Evolutionary conservation across 2,797 vertebrate genomes (phyloP).

Genomic region (Cetoscarus ocellatus): DNA sequence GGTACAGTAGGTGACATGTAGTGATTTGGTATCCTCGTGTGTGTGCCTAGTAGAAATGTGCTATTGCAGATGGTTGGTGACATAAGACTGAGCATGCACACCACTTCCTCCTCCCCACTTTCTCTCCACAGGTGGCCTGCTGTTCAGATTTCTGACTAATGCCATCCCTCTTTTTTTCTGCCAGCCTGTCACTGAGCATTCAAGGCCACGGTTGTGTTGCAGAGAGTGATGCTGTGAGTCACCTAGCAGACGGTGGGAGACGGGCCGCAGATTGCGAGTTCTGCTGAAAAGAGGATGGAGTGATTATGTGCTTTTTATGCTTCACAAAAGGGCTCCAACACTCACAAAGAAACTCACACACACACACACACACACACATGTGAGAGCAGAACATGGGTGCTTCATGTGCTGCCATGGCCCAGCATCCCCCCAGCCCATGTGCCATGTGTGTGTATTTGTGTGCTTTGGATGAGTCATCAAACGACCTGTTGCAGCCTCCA

Average conservation of each 20-base stretch:
- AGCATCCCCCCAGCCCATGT: conserved; percentile 38
- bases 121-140: not conserved
- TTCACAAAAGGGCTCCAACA: conserved; percentile 45
- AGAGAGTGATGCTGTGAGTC: conserved; percentile 65
- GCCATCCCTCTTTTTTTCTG: not conserved
- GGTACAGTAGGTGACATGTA: too few species aligned
- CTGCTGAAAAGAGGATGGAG: conserved; percentile 46
- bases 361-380: conserved; percentile 27
- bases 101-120: not conserved
- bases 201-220: conserved; percentile 24
- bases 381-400: conserved; percentile 17
- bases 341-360: conserved; percentile 10
- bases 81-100: conserved; percentile 1
- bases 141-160: conserved; percentile 14
- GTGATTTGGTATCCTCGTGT: not conserved
- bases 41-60: conserved; percentile 14
- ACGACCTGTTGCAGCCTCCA: conserved; percentile 26
- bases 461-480: conserved; percentile 51
- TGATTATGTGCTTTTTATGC: conserved; percentile 65
- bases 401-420: conserved; percentile 53
- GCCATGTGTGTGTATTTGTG: conserved; percentile 25
- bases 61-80: conserved; percentile 43
- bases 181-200: conserved; percentile 25
- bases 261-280: conserved; percentile 30
- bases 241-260: conserved; percentile 62